Conservation (phyloP, 2,797 vertebrate species). For the Siniperca undulata region DNA sequence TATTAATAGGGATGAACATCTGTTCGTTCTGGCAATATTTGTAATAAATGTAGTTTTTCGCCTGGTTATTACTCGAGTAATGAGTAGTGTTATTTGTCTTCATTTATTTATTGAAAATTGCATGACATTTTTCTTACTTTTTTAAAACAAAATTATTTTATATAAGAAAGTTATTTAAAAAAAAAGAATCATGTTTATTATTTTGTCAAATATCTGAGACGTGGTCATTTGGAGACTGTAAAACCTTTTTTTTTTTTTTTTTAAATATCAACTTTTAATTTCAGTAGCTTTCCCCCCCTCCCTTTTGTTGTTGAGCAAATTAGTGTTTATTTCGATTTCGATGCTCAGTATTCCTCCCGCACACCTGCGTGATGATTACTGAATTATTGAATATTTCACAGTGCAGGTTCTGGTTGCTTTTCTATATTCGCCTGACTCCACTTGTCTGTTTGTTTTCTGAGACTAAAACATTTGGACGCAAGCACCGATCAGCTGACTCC, state of each 20-base stretch:
- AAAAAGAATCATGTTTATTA: no score
- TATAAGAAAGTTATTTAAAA: neutral
- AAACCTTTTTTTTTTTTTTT: neutral
- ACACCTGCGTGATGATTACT: neutral
- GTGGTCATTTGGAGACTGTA: neutral
- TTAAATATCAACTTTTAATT: neutral
- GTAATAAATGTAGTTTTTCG: neutral
- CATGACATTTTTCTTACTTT: neutral
- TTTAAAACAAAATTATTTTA: neutral
- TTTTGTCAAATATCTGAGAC: neutral
- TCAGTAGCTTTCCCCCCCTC: neutral
- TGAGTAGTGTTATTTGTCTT: no score
- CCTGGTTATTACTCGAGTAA: neutral
- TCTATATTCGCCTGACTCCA: neutral
- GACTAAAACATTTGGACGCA: slow-evolving; percentile 19
- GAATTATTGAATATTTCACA: neutral
- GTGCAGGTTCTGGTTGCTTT: neutral
- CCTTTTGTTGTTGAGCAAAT: neutral
- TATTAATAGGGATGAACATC: neutral
- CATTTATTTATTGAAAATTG: neutral
- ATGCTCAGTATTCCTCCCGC: neutral
- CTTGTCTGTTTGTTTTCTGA: neutral
- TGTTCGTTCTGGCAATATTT: neutral
- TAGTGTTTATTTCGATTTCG: neutral
- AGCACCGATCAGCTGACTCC: slow-evolving; percentile 16